These are phyloP conservation scores for Parascotia fuliginaria DNA, from an alignment of 2,888 invertebrate genomes.

Conservation along the genomic window DNA sequence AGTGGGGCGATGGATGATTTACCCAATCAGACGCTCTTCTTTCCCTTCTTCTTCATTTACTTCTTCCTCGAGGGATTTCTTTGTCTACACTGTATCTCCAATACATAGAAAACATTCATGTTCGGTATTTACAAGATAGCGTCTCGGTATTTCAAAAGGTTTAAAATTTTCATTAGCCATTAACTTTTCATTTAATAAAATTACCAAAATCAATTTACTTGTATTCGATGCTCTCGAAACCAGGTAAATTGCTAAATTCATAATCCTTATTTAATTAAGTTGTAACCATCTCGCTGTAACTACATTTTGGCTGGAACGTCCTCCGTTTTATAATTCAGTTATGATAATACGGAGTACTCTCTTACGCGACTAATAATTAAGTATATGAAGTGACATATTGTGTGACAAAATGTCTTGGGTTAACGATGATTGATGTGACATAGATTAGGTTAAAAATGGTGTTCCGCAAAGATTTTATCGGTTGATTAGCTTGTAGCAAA, in stretches of 20 bases:
- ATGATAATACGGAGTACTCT: constrained; percentile 11
- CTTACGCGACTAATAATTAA: constrained; percentile 5
- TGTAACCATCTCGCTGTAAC: constrained; percentile 18
- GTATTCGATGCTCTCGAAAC: not conserved
- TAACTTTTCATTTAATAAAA: not conserved
- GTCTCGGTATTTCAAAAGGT: too few species aligned
- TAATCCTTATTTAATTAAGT: constrained; percentile 19
- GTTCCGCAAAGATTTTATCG: constrained; percentile 5
- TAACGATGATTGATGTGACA: constrained; percentile 11
- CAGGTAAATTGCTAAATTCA: not conserved
- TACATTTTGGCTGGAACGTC: constrained; percentile 20
- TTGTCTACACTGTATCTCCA: too few species aligned
- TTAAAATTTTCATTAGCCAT: too few species aligned
- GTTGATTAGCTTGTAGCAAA: not conserved
- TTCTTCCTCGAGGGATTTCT: too few species aligned
- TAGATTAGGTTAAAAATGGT: not conserved
- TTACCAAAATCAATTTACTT: not conserved
- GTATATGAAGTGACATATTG: not conserved
- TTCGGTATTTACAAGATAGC: too few species aligned
- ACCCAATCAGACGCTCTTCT: too few species aligned
- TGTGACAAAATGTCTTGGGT: constrained; percentile 3
- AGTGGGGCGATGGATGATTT: too few species aligned
- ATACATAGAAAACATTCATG: too few species aligned
- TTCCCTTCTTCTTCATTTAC: too few species aligned
- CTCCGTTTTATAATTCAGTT: constrained; percentile 30